Conservation (phyloP, 2,797 vertebrate species). For the Lepidocolaptes lacrymiger region DNA sequence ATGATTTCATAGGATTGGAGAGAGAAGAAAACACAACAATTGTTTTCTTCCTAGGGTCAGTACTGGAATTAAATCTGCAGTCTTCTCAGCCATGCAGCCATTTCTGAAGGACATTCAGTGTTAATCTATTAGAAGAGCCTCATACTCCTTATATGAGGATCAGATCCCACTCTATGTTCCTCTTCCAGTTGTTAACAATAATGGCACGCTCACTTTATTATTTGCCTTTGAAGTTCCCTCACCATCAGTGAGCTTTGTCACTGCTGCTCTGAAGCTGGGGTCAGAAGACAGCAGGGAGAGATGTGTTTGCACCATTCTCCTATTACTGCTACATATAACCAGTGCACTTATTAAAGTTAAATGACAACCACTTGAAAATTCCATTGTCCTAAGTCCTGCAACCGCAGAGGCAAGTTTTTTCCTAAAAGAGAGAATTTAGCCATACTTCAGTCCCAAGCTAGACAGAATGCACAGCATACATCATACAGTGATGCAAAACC, state of each 20-base stretch:
- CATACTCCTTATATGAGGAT: background rate
- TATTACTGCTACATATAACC: background rate
- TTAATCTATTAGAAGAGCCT: background rate
- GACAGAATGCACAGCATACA: background rate
- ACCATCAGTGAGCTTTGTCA: background rate
- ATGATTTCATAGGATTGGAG: background rate
- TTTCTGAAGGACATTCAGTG: background rate
- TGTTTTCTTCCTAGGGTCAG: background rate
- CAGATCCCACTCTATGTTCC: background rate
- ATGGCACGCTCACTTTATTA: background rate
- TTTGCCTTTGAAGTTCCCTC: background rate
- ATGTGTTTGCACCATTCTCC: background rate
- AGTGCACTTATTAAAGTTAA: background rate
- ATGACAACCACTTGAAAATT: background rate
- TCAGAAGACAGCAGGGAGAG: background rate
- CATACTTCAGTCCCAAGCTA: background rate
- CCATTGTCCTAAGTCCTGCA: background rate
- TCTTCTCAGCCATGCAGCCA: background rate
- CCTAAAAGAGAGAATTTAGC: background rate
- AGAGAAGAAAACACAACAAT: background rate
- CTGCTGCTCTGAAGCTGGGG: background rate
- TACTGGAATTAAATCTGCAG: background rate
- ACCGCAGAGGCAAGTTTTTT: background rate
- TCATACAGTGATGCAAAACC: background rate
- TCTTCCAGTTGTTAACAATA: background rate